A percentile compares a stretch with the other conserved stretches of the same genome.
Conservation (phyloP, 2,888 invertebrate genomes). For the Spilarctia lutea region DNA sequence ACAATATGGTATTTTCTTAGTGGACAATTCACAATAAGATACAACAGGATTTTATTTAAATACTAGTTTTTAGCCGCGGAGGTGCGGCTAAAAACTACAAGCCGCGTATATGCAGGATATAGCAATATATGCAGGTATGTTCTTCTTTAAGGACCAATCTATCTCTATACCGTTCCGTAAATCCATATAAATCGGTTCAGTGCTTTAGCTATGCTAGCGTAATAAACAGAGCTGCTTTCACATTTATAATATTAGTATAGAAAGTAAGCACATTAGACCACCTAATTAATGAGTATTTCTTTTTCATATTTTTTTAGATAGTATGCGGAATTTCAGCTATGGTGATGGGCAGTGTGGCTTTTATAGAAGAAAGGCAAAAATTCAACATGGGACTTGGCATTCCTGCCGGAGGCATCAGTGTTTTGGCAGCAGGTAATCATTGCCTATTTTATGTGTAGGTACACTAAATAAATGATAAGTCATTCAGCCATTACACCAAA, state of each 20-base stretch:
- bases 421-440: conserved; percentile 86
- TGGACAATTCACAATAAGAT: not conserved
- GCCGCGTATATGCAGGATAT: no score
- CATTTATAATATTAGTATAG: no score
- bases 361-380: conserved; percentile 87
- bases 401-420: conserved; percentile 87
- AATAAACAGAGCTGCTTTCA: no score
- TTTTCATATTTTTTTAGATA: conserved; percentile 74
- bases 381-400: conserved; percentile 88
- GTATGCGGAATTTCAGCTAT: conserved; percentile 88
- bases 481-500: no score
- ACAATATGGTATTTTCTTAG: not conserved
- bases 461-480: not conserved
- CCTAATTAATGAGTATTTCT: not conserved
- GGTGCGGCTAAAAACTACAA: no score
- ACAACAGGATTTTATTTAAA: not conserved
- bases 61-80: no score
- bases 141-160: no score
- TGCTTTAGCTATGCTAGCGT: no score
- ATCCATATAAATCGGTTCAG: no score
- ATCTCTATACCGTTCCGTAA: no score
- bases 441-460: not conserved
- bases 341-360: conserved; percentile 88
- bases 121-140: no score
- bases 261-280: not conserved